Conservation (phyloP, 64 coral and sea anemone species). For the Acropora yongei region DNA sequence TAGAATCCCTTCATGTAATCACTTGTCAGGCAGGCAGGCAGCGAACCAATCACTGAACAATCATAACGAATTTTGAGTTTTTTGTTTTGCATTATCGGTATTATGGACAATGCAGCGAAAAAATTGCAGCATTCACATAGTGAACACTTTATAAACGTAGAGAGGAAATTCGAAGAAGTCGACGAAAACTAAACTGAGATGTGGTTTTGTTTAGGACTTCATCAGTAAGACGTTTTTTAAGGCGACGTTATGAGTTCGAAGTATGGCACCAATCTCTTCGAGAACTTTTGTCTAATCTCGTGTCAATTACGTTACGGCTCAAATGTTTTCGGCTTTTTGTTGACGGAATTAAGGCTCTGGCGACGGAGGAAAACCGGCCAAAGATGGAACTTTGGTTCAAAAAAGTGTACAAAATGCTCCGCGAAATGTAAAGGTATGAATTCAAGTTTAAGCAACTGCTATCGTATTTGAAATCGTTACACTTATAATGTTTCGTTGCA, state of each 20-base stretch:
- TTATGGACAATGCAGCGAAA: neutral
- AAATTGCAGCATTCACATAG: neutral
- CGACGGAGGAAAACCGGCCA: neutral
- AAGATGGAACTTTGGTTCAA: neutral
- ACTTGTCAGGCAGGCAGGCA: neutral
- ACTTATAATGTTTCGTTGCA: neutral
- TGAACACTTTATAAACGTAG: too few relatives aligned
- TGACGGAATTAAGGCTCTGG: neutral
- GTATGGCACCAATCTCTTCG: too few relatives aligned
- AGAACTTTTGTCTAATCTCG: too few relatives aligned
- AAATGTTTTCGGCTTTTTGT: neutral
- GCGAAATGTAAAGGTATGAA: too few relatives aligned
- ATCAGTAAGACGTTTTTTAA: neutral
- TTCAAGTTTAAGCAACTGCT: too few relatives aligned
- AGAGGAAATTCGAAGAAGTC: too few relatives aligned
- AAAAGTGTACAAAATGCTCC: neutral
- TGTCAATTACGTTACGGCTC: neutral
- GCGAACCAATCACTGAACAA: neutral
- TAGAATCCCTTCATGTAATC: too few relatives aligned
- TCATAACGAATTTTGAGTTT: neutral
- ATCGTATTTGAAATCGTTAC: too few relatives aligned
- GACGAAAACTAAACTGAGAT: neutral
- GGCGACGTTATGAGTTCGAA: too few relatives aligned
- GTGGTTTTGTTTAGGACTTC: neutral
- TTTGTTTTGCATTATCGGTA: neutral